Base-by-base conservation (phyloP, 1,140 invertebrate species). In the Antheraea mylitta region DNA sequence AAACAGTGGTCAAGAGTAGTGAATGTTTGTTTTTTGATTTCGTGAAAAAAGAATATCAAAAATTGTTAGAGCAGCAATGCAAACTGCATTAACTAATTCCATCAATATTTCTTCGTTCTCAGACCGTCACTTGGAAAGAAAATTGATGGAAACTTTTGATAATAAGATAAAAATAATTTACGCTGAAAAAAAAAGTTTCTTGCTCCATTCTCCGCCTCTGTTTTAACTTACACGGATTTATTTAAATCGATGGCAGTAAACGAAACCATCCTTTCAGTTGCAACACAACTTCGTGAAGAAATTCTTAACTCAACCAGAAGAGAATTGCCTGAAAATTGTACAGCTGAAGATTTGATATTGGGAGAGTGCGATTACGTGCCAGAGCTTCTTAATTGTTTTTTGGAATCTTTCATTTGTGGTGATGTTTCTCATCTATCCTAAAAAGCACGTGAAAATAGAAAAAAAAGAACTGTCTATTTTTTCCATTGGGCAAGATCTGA, bases 21-120 rank as follows among this genome's bases (percentile, higher is more conserved):
- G 66, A 67, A 67, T 59, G 53, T 18, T 37, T 67, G 22, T 67
- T 67, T 60, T 67, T 59, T 67, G 66, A 67, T 22, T 42, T 13
- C 30, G 53, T 67, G 30, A 67, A 67, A 60, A 67, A 60, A 59
- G 66, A 67, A 67, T 67, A 67, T 53, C 66, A 59, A 18, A 67
- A 53, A 59, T 60, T 67, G 38, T 36, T 67, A 67, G 38, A 18
- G 13, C 22, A 67, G 36, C 66, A 67, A 58, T 67, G 66, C 66
- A 67, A 36, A 11, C n/a, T n/a, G 58, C 59, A 60, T 67, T 67
- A 18, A 59, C 66, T n/a, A 42, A 67, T 67, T 67, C 66, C 9
- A 67, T 59, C 13, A 67, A n/a, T 37, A 67, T 18, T 60, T 42
- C 66, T 67, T 67, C 66, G 38, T 67, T 67, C 38, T 58, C 66